A percentile compares a stretch with the other conserved stretches of the same genome.
These are phyloP conservation scores for Chloroceryle amazona DNA, from an alignment of 2,797 vertebrate genomes.

Conservation along the genomic window DNA sequence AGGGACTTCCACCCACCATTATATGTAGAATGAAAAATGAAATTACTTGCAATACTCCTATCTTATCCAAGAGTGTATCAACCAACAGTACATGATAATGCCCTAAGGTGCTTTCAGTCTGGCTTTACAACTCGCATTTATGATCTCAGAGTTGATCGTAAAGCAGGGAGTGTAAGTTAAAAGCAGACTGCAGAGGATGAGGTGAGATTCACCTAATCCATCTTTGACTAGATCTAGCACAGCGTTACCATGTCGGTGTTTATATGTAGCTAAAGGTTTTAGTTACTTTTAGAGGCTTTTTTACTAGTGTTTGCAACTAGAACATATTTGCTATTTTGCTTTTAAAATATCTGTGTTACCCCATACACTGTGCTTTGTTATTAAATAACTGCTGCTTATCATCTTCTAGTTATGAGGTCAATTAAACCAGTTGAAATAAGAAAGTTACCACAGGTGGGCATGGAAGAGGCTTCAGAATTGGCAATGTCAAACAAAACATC, in stretches of 20 bases:
- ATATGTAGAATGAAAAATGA: conserved; percentile 14
- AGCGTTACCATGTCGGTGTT: accelerated
- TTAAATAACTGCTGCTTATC: neutral
- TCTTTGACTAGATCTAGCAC: neutral
- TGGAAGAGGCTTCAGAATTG: neutral
- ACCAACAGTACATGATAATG: neutral
- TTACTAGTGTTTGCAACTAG: neutral
- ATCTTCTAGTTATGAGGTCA: neutral
- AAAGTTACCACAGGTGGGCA: neutral
- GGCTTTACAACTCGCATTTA: neutral
- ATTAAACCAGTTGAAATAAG: neutral
- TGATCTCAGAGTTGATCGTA: neutral
- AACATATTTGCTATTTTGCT: neutral
- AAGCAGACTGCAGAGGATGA: neutral
- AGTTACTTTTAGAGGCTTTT: neutral
- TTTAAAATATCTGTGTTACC: neutral
- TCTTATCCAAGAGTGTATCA: conserved; percentile 37
- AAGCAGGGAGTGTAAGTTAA: neutral
- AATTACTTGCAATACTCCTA: conserved; percentile 20
- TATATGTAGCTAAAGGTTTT: neutral
- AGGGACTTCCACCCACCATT: conserved; percentile 52
- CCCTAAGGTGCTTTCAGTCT: neutral
- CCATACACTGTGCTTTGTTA: neutral
- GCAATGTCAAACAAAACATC: neutral
- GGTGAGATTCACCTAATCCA: neutral